A percentile compares a stretch with the other conserved stretches of the same genome.
Evolutionary conservation across 2,113 vertebrate genomes (phyloP).

Genomic region (Rhodinocichla rosea): DNA sequence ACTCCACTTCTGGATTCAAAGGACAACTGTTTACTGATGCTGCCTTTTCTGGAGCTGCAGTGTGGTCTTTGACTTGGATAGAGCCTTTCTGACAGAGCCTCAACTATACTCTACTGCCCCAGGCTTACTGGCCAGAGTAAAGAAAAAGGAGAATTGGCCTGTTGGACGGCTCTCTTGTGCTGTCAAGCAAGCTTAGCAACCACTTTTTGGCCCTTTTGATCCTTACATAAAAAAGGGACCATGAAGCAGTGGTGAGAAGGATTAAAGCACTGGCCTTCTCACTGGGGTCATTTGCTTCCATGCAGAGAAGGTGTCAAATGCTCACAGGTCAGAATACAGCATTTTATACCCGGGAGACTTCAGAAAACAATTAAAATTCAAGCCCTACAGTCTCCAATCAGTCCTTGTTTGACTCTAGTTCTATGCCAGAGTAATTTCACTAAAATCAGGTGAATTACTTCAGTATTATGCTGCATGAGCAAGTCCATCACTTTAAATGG

Average conservation of each 20-base stretch:
- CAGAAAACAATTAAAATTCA: conserved; percentile 25
- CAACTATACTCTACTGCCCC: neutral
- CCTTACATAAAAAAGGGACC: neutral
- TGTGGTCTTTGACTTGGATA: neutral
- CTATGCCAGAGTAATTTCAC: conserved; percentile 27
- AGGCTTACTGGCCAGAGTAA: neutral
- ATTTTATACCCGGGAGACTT: neutral
- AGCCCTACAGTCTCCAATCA: neutral
- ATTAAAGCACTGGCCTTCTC: neutral
- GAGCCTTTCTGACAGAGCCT: neutral
- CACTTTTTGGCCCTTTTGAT: neutral
- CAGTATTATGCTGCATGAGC: conserved; percentile 13
- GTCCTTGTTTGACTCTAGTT: conserved; percentile 17
- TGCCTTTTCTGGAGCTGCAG: neutral
- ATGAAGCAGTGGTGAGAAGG: neutral
- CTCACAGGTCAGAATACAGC: neutral
- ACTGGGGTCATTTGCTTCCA: neutral
- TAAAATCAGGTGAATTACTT: conserved; percentile 52
- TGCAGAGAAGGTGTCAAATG: neutral
- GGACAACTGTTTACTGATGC: neutral
- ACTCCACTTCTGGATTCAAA: neutral
- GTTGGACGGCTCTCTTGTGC: neutral
- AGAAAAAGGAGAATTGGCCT: neutral
- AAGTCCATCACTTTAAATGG: conserved; percentile 30
- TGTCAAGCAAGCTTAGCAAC: neutral